A percentile compares a stretch with the other conserved stretches of the same genome.
Evolutionary conservation across 2,113 vertebrate genomes (phyloP).

Genomic region (Prunella fulvescens): DNA sequence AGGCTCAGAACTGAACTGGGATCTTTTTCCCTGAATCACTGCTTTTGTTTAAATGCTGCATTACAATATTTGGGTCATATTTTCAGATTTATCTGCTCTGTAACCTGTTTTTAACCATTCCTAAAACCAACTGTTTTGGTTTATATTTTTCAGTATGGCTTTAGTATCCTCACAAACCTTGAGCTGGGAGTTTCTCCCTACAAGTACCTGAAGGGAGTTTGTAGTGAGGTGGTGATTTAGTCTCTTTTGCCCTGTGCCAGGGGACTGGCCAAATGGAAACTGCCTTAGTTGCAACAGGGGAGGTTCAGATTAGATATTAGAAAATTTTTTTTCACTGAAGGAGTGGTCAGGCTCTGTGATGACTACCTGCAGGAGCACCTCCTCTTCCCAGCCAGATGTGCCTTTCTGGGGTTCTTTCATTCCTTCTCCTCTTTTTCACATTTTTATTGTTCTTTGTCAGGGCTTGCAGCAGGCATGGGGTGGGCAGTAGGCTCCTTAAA

Average conservation of each 20-base stretch:
- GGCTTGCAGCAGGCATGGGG: background rate
- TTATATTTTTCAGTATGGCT: background rate
- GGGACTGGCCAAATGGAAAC: accelerated
- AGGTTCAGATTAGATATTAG: background rate
- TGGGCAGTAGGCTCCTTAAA: background rate
- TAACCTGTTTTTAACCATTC: background rate
- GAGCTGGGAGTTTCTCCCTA: background rate
- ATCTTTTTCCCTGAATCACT: background rate
- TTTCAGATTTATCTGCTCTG: background rate
- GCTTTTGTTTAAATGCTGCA: background rate
- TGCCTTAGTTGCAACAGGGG: background rate
- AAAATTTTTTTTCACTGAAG: accelerated
- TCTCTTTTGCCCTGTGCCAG: background rate
- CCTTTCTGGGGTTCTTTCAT: background rate
- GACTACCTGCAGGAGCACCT: background rate
- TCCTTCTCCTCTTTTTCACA: background rate
- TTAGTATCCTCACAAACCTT: background rate
- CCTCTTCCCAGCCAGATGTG: background rate
- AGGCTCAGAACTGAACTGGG: background rate
- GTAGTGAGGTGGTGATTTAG: background rate
- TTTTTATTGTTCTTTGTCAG: constrained; percentile 5
- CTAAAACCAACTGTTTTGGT: background rate
- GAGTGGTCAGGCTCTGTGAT: background rate
- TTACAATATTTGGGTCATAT: background rate
- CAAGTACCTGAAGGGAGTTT: background rate